A percentile compares a stretch with the other conserved stretches of the same genome.
Evolutionary conservation across 2,797 vertebrate species (phyloP).

Genomic region (Ambastaia sidthimunki): DNA sequence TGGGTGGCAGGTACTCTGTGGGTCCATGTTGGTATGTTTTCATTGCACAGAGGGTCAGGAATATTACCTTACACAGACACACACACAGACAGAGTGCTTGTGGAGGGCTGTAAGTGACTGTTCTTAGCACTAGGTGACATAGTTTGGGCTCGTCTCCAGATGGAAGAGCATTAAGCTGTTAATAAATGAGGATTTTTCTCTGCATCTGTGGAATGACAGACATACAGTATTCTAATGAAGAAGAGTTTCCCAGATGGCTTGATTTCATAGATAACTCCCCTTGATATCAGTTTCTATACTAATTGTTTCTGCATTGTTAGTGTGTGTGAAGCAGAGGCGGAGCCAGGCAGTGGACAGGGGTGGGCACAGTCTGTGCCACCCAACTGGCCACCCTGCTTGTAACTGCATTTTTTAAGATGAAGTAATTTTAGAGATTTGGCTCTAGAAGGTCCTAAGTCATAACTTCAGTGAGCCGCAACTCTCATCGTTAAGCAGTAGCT

Average conservation of each 20-base stretch:
- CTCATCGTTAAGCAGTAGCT: too few species aligned
- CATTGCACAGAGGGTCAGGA: conserved; percentile 19
- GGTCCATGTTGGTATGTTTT: conserved; percentile 28
- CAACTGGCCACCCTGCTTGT: too few species aligned
- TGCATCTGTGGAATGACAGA: conserved; percentile 90
- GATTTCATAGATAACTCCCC: conserved; percentile 69
- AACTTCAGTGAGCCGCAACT: too few species aligned
- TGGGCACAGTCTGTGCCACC: conserved; percentile 5
- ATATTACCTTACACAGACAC: conserved; percentile 20
- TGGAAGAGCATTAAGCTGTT: conserved; percentile 90
- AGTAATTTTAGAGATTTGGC: too few species aligned
- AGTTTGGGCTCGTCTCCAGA: conserved; percentile 83
- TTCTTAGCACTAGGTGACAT: conserved; percentile 81
- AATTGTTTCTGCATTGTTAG: conserved; percentile 36
- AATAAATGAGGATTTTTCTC: conserved; percentile 88
- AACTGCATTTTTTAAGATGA: too few species aligned
- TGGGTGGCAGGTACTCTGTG: conserved; percentile 33
- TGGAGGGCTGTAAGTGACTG: conserved; percentile 75
- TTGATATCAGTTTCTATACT: conserved; percentile 44
- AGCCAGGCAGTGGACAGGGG: too few species aligned
- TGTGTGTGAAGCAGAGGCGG: conserved; percentile 32
- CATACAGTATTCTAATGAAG: conserved; percentile 85
- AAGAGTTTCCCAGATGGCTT: conserved; percentile 90
- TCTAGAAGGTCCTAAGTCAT: too few species aligned
- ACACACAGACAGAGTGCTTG: conserved; percentile 61